Evolutionary conservation across 2,888 invertebrate species (phyloP).

Genomic region (Troilus luridus): DNA sequence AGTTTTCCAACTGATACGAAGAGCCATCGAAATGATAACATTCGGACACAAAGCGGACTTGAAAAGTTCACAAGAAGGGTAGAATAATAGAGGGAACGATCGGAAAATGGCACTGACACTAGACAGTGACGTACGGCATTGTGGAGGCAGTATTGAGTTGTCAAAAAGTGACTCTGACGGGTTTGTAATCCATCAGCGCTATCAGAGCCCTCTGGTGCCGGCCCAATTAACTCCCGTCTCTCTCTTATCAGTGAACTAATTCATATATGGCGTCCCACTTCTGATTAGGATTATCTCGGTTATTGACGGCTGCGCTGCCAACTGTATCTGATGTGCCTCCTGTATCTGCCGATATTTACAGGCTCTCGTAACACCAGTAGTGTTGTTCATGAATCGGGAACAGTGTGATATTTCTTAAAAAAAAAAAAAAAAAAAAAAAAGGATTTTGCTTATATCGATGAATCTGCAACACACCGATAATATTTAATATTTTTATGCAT

Average conservation of each 20-base stretch:
- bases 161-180: conserved; percentile 24
- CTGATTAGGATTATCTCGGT: conserved; percentile 54
- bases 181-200: conserved; percentile 25
- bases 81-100: conserved; percentile 35
- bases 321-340: background rate
- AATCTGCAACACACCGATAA: too few relatives aligned
- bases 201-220: background rate
- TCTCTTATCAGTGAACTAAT: conserved; percentile 20
- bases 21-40: conserved; percentile 37
- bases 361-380: background rate
- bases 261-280: conserved; percentile 41
- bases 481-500: too few relatives aligned
- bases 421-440: background rate
- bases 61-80: conserved; percentile 48
- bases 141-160: conserved; percentile 13
- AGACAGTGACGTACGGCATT: conserved; percentile 27
- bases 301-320: conserved; percentile 35
- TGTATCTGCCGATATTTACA: background rate
- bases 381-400: background rate
- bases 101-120: conserved; percentile 19
- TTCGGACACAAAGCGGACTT: conserved; percentile 34
- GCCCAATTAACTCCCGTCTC: conserved; percentile 49
- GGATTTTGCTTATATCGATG: too few relatives aligned
- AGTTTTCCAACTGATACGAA: conserved; percentile 32
- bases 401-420: background rate